Conservation (phyloP, 2,888 invertebrate genomes). For the Thysanoteuthis rhombus region DNA sequence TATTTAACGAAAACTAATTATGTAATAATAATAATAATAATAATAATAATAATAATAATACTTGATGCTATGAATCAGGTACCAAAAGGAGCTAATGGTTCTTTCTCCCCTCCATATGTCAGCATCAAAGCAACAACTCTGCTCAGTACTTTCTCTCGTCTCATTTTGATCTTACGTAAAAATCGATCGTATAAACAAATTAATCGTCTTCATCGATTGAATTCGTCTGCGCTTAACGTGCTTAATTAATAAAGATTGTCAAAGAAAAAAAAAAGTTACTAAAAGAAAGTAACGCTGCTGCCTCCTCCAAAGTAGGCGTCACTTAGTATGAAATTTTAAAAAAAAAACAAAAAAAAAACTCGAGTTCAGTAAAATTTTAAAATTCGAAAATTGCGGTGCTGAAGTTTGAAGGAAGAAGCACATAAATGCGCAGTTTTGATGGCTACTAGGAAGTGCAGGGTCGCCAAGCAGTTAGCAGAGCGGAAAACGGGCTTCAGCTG, state of each 20-base stretch:
- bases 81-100: neutral
- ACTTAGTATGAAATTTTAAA: too few species aligned
- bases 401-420: neutral
- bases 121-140: neutral
- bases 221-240: neutral
- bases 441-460: too few species aligned
- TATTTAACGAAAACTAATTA: neutral
- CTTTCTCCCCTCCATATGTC: neutral
- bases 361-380: neutral
- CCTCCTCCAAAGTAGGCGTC: neutral
- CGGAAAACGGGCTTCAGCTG: too few species aligned
- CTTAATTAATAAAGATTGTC: slow-evolving; percentile 12
- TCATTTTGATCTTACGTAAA: neutral
- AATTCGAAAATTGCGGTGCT: neutral
- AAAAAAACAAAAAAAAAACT: neutral
- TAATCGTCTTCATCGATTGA: neutral
- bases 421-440: too few species aligned
- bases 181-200: neutral
- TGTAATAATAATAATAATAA: neutral
- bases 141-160: neutral
- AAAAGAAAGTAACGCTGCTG: neutral
- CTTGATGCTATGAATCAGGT: neutral
- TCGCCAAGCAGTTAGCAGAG: too few species aligned
- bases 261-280: neutral
- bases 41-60: too few species aligned